phyloP scores from a whole-genome alignment of 2,888 invertebrate genomes.

The Ormia ochracea region DNA sequence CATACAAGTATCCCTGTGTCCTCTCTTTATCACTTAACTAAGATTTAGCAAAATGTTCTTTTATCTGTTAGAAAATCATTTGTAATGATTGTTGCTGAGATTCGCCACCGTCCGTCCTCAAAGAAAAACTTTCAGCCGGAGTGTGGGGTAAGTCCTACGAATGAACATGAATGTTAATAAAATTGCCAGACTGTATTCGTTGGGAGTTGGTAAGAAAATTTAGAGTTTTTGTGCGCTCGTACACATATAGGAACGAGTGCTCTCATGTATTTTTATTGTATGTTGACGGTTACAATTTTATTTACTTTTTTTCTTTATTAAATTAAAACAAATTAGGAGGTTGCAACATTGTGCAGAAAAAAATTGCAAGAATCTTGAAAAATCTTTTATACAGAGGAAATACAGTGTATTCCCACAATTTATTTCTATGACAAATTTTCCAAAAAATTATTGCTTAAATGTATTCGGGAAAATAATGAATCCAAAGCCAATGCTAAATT shows the following conservation, averaged over 20 bases:
- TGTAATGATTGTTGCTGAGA: slow-evolving; percentile 43
- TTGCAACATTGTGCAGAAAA: slow-evolving; percentile 25
- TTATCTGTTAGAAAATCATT: slow-evolving; percentile 57
- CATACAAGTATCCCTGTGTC: slow-evolving; percentile 9
- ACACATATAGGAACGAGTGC: background rate
- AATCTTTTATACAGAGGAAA: background rate
- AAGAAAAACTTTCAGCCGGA: background rate
- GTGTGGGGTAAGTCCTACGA: slow-evolving; percentile 22
- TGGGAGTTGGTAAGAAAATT: slow-evolving; percentile 15
- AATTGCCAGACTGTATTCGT: slow-evolving; percentile 20
- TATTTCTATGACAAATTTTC: too few relatives aligned
- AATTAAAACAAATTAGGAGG: slow-evolving; percentile 57
- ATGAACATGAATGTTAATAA: slow-evolving; percentile 49
- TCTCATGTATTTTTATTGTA: slow-evolving; percentile 16
- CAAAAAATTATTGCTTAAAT: too few relatives aligned
- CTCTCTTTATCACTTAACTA: slow-evolving; percentile 54
- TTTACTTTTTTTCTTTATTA: slow-evolving; percentile 34
- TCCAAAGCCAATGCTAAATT: too few relatives aligned
- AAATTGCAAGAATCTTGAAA: slow-evolving; percentile 21
- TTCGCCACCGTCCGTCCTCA: background rate
- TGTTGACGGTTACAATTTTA: slow-evolving; percentile 25
- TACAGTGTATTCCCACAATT: too few relatives aligned
- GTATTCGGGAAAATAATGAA: too few relatives aligned
- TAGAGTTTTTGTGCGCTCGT: slow-evolving; percentile 12
- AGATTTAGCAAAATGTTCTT: slow-evolving; percentile 58